Percentiles rank a stretch among this genome's conserved stretches.
These are phyloP conservation scores for Rhopilema esculentum DNA, from an alignment of 30 jellyfish, hydroid and myxozoan genomes.

Conservation along the genomic window DNA sequence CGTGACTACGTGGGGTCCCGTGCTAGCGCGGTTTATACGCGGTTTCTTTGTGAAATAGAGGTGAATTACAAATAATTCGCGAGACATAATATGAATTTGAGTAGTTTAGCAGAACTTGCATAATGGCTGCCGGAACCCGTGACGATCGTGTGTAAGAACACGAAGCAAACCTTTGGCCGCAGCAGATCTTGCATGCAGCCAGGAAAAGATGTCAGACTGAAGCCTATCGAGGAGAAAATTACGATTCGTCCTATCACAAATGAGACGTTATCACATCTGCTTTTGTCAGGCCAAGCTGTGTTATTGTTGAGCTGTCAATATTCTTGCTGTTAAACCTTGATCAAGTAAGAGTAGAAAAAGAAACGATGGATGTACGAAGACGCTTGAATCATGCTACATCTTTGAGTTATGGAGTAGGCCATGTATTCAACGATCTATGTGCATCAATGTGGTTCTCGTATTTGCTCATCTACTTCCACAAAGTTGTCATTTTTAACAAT, in stretches of 20 bases:
- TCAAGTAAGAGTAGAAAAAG: neutral
- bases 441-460: conserved; percentile 99
- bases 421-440: conserved; percentile 86
- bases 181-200: neutral
- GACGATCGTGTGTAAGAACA: neutral
- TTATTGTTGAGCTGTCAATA: neutral
- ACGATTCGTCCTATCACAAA: neutral
- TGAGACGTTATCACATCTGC: neutral
- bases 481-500: conserved; percentile 76
- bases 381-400: conserved; percentile 27
- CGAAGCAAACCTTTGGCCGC: neutral
- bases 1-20: neutral
- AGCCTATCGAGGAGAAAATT: neutral
- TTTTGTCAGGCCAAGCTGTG: neutral
- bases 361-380: neutral
- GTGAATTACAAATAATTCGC: neutral
- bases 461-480: conserved; percentile 82
- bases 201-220: neutral
- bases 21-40: conserved; percentile 9
- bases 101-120: too few relatives aligned
- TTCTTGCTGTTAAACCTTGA: neutral
- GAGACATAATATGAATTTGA: neutral
- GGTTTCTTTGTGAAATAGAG: neutral
- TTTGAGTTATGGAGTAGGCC: conserved; percentile 93
- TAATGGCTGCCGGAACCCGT: conserved; percentile 18